A percentile compares a stretch with the other conserved stretches of the same genome.
Evolutionary conservation across 2,888 invertebrate genomes (phyloP).

Genomic region (Pyrocoelia pectoralis): DNA sequence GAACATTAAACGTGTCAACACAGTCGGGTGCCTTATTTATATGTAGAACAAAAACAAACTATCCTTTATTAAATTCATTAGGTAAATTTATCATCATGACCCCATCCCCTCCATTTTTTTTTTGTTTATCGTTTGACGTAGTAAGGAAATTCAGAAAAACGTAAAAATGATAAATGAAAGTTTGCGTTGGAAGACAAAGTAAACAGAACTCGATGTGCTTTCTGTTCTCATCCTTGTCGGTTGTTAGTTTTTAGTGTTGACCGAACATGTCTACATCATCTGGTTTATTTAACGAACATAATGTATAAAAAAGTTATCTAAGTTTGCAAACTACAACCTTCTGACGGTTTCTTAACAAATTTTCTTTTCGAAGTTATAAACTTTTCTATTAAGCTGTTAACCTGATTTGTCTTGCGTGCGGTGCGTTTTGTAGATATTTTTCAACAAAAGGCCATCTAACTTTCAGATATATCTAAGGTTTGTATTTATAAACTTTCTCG

Average conservation of each 20-base stretch:
- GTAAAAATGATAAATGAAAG: not conserved
- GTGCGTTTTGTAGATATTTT: not conserved
- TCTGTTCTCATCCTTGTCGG: conserved; percentile 15
- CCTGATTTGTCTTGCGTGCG: not conserved
- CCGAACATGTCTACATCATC: conserved; percentile 23
- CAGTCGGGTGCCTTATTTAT: conserved; percentile 21
- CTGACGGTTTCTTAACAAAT: conserved; percentile 19
- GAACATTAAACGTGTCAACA: conserved; percentile 16
- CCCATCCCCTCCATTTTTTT: not conserved
- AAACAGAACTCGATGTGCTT: conserved; percentile 1
- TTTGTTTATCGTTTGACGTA: conserved; percentile 4
- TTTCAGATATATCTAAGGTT: too few species aligned
- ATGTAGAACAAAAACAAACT: conserved; percentile 21
- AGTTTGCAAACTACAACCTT: conserved; percentile 18
- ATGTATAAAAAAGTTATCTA: conserved; percentile 20
- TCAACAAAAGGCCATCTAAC: too few species aligned
- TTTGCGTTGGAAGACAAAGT: conserved; percentile 11
- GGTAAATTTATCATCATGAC: conserved; percentile 15
- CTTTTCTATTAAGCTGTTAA: not conserved
- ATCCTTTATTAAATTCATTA: conserved; percentile 18
- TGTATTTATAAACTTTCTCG: too few species aligned
- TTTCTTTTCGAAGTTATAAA: conserved; percentile 12
- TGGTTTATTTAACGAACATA: conserved; percentile 16
- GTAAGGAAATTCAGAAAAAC: not conserved
- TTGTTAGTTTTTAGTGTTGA: conserved; percentile 12